Conservation (phyloP, 1,140 invertebrate genomes). For the Drosophila nasuta region DNA sequence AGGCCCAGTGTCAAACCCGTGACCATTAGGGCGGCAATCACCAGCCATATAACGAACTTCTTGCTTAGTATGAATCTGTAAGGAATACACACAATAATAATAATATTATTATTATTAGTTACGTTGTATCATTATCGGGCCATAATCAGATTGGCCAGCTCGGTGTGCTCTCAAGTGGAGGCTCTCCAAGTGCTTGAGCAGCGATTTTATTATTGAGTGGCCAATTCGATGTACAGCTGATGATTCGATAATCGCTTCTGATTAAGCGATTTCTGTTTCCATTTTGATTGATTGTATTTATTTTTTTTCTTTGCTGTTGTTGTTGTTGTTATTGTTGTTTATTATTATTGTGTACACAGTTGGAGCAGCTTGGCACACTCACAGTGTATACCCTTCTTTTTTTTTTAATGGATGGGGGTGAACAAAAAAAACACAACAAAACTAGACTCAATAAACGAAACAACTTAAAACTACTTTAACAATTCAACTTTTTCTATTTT, state of each 20-base stretch:
- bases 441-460: too few species aligned
- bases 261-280: conserved; percentile 17
- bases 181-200: conserved; percentile 18
- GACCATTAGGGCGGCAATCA: conserved; percentile 59
- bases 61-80: conserved; percentile 65
- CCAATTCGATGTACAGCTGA: background rate
- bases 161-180: conserved; percentile 19
- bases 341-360: too few species aligned
- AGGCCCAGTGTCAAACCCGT: conserved; percentile 69
- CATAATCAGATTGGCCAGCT: conserved; percentile 12
- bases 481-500: background rate
- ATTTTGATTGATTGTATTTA: background rate
- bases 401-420: background rate
- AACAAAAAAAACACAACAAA: too few species aligned
- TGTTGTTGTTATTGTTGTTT: background rate
- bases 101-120: background rate
- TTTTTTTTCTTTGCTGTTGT: background rate
- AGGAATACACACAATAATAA: background rate
- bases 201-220: conserved; percentile 30
- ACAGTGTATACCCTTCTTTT: background rate
- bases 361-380: background rate
- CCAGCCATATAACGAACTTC: conserved; percentile 67
- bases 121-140: too few species aligned
- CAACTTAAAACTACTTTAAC: too few species aligned
- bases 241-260: conserved; percentile 5